Evolutionary conservation across 2,797 vertebrate genomes (phyloP), one percentile per base, ranked within the genome.

Genomic region (Ficedula albicollis): DNA sequence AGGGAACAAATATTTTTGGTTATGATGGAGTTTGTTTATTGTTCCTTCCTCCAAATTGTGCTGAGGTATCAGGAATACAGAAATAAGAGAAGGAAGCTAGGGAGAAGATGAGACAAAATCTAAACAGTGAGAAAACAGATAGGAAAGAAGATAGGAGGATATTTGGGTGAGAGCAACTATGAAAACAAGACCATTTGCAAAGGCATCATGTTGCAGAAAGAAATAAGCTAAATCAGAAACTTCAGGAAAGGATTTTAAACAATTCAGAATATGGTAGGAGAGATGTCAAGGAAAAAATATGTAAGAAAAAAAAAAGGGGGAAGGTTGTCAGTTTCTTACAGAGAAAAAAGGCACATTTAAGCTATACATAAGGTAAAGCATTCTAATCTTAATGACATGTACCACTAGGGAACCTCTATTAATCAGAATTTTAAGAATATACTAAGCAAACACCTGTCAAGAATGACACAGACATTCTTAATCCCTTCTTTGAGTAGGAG

Each of bases 401-500:
- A 93, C 84, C 48, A 73, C 43, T 38, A 75, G 36, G 69, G 44
- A 91, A 93, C 51, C 66, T 81, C 77, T 36, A 36, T 75, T 86
- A 88, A 38, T 68, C 77, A 87, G 58, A 74, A 73, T 66, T 84
- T 84, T n/a, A 93, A 93, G 68, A 94, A 75, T 82, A 95, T 76
- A 25, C 43, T 86, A 86, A 91, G 85, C 36, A 78, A 95, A 90
- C 51, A 75, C 26, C 80, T 88, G 67, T 90, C 90, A 95, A 69
- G 87, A 93, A 86, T 67, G 85, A 88, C 87, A 93, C 5, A 91
- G 72, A 55, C 38, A 59, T 62, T 38, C 48, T 88, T 84, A 93
- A 90, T 95, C 55, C 70, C 82, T 88, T 78, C 43, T 88, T 67
- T 72, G 83, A 96, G 95, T 94, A 91, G 88, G 91, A 43, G 83